Percentiles rank a stretch among this genome's conserved stretches.
Conservation (phyloP, 2,888 invertebrate species). For the Kryphioiulus occultus region DNA sequence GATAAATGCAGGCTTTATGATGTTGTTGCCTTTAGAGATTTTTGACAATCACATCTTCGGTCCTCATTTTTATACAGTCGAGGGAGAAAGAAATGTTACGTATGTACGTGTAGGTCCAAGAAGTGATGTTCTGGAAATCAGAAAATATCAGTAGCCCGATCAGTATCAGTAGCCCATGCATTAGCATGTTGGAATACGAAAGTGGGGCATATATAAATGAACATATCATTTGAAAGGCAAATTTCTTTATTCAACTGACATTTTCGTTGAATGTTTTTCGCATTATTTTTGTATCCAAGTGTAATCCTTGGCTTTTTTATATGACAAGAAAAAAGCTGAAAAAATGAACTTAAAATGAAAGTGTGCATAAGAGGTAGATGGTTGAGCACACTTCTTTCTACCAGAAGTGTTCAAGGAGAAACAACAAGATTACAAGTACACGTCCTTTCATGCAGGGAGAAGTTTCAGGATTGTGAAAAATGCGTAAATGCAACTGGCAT, state of each 20-base stretch:
- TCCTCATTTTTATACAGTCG: neutral
- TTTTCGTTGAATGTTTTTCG: too few species aligned
- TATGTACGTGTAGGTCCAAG: neutral
- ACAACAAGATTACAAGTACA: neutral
- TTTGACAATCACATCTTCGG: neutral
- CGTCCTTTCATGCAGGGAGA: neutral
- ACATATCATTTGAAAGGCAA: too few species aligned
- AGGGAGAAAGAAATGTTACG: neutral
- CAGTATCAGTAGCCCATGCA: too few species aligned
- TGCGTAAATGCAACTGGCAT: slow-evolving; percentile 29
- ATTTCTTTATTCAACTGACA: too few species aligned
- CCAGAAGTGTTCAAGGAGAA: neutral
- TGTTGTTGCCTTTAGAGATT: neutral
- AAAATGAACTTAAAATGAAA: neutral
- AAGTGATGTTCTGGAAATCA: neutral
- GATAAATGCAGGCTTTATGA: slow-evolving; percentile 18
- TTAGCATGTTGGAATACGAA: too few species aligned
- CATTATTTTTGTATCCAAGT: neutral
- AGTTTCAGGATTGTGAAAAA: neutral
- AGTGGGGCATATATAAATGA: too few species aligned
- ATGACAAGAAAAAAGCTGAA: neutral
- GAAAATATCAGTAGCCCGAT: too few species aligned
- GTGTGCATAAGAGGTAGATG: neutral
- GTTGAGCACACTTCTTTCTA: neutral
- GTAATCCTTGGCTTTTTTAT: neutral